A percentile compares a stretch with the other conserved stretches of the same genome.
Conservation (phyloP, 2,888 invertebrate species). For the Polyommatus icarus region DNA sequence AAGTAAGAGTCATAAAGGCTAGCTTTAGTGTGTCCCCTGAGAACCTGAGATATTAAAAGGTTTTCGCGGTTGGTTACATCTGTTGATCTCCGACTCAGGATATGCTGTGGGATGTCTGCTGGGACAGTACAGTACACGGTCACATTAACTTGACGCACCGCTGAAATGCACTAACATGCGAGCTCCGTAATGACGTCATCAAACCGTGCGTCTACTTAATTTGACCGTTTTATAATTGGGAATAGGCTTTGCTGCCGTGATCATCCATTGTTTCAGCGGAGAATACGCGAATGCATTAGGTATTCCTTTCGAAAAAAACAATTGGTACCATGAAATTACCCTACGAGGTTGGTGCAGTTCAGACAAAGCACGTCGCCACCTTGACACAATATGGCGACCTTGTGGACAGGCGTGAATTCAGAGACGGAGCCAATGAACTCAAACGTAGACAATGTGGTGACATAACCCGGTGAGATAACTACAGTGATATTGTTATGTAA, state of each 20-base stretch:
- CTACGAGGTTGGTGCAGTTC: slow-evolving; percentile 2
- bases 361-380: slow-evolving; percentile 25
- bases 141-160: no score
- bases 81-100: no score
- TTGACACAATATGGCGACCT: slow-evolving; percentile 18
- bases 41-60: no score
- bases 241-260: not conserved
- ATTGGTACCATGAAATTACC: not conserved
- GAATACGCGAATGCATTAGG: not conserved
- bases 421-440: slow-evolving; percentile 24
- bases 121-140: no score
- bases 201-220: no score
- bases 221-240: no score
- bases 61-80: no score
- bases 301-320: slow-evolving; percentile 3
- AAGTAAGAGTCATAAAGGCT: no score
- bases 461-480: not conserved
- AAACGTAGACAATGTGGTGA: slow-evolving; percentile 5
- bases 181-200: no score
- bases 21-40: no score
- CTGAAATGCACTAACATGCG: no score
- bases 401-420: slow-evolving; percentile 9
- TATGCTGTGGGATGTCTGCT: no score
- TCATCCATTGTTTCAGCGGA: not conserved
- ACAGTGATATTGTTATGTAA: not conserved